Conservation (phyloP, 1,140 invertebrate genomes). For the Eueides isabella region DNA sequence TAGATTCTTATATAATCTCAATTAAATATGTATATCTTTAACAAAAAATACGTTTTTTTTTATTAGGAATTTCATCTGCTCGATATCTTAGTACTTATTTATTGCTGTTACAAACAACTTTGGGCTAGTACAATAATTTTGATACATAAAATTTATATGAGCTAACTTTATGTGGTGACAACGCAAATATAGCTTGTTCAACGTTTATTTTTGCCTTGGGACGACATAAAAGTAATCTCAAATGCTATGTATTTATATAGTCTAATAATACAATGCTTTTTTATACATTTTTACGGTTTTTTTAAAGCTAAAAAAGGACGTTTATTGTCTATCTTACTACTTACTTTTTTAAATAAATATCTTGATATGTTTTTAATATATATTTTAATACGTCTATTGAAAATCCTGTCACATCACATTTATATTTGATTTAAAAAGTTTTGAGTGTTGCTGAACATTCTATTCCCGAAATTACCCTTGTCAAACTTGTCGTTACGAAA, state of each 20-base stretch:
- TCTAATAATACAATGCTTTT: not conserved
- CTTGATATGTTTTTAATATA: not conserved
- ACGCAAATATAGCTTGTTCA: conserved; percentile 1
- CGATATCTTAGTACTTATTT: conserved; percentile 5
- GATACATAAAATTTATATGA: conserved; percentile 18
- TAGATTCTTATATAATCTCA: too few species aligned
- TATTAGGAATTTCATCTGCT: not conserved
- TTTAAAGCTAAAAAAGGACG: too few species aligned
- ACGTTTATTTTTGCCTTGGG: conserved; percentile 8
- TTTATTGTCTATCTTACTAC: too few species aligned
- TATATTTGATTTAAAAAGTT: not conserved
- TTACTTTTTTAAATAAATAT: too few species aligned
- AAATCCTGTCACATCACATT: conserved; percentile 6
- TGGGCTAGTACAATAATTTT: conserved; percentile 19
- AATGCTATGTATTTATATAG: not conserved
- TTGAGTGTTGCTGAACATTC: conserved; percentile 3
- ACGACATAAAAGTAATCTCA: not conserved
- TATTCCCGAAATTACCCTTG: conserved; percentile 8
- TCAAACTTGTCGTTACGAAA: conserved; percentile 7
- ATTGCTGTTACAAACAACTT: conserved; percentile 15
- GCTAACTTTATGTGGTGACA: conserved; percentile 8
- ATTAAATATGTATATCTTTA: too few species aligned
- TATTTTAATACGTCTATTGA: not conserved
- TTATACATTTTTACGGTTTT: not conserved
- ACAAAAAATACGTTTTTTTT: not conserved